A percentile compares a stretch with the other conserved stretches of the same genome.
Conservation (phyloP, 2,797 vertebrate genomes). For the Crocidura indochinensis region DNA sequence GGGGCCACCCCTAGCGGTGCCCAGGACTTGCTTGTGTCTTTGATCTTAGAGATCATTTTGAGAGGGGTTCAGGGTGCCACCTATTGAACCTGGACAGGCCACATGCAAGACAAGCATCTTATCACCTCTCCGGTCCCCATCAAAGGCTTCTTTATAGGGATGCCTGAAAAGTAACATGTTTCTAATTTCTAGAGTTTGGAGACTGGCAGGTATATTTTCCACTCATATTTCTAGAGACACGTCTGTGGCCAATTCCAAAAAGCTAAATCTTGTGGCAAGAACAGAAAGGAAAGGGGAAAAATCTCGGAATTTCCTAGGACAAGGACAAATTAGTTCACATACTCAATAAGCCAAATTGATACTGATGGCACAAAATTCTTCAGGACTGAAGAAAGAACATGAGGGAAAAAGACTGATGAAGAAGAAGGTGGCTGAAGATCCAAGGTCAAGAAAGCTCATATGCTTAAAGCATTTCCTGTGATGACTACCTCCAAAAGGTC, state of each 20-base stretch:
- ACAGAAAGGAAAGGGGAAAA: background rate
- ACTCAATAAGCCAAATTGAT: background rate
- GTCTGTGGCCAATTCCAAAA: background rate
- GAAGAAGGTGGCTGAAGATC: background rate
- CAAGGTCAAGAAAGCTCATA: background rate
- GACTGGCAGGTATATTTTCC: background rate
- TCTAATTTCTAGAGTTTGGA: conserved; percentile 31
- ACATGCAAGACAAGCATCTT: too few relatives aligned
- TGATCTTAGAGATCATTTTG: too few relatives aligned
- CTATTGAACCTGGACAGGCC: too few relatives aligned
- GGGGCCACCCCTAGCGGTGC: too few relatives aligned
- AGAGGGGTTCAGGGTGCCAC: too few relatives aligned
- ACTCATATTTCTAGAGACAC: conserved; percentile 1
- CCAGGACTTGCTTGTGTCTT: too few relatives aligned
- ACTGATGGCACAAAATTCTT: background rate
- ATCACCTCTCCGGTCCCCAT: too few relatives aligned
- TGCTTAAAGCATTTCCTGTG: background rate
- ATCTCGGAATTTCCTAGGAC: background rate
- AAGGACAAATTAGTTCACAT: background rate
- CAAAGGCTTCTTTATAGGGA: too few relatives aligned
- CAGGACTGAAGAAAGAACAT: background rate
- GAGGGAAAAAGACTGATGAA: background rate
- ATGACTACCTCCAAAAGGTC: background rate
- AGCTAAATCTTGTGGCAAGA: background rate
- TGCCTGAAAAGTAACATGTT: background rate